Evolutionary conservation across 30 jellyfish, hydroid and myxozoan genomes (phyloP), one percentile per base, ranked within the genome.

Genomic region (Aurelia sp.): DNA sequence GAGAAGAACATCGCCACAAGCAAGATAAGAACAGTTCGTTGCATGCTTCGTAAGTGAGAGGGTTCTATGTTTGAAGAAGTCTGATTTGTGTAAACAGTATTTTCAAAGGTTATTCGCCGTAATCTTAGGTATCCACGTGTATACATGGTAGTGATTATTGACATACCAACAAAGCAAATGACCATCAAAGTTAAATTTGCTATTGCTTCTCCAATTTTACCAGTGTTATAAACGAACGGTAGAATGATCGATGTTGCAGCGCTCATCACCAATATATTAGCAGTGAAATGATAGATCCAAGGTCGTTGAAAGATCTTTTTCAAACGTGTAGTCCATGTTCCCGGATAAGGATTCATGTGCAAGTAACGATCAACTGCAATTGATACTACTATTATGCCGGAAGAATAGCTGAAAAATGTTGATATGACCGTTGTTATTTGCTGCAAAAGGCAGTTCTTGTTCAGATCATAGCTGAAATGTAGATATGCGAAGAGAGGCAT

Each of bases 271-370:
- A 64, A n/a, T 64, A 44, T 13, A 16, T 44, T 44, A 20, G 37
- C 74, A 6, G 11, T n/a, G 16, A 64, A 21, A 44, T 64, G 37
- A 21, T 64, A 44, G 5, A 64, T 44, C 74, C 18, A 44, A 64
- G 74, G 74, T 11, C 50, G 37, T 11, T 64, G 50, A 21, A 64
- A 64, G 11, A 64, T 6, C 37, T 64, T 64, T 44, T 44, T 18
- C 50, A 64, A 30, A 21, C 80, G 47, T 13, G 47, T 21, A 0
- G 60, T 40, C 47, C 51, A 23, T 31, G 66, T 4, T 69, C 74
- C 74, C 5, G 74, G 50, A 21, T 64, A 64, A 6, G 74, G 74
- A 44, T 44, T 70, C 81, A 70, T 70, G 17, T 70, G 81, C 81
- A 70, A 37, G 37, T 23, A 70, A 10, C 81, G 63, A 70, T 70